These are phyloP conservation scores for Spermophilus dauricus DNA, from an alignment of 2,113 vertebrate species.

Conservation along the genomic window DNA sequence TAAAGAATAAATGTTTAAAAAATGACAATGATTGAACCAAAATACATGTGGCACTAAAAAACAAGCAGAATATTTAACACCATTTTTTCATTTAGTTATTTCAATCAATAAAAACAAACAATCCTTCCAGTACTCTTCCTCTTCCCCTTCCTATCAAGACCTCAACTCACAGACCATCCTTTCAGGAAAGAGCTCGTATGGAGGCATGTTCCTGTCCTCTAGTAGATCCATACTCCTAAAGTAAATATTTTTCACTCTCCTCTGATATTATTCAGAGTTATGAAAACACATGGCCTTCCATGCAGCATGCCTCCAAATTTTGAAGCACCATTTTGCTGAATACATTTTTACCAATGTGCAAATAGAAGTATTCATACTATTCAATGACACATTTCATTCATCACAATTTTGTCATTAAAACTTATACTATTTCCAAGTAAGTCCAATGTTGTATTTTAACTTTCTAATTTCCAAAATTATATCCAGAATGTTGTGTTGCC, in stretches of 20 bases:
- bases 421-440: not conserved
- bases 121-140: not conserved
- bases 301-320: not conserved
- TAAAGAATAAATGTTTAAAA: no score
- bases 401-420: constrained; percentile 17
- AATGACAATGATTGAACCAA: not conserved
- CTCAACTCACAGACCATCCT: not conserved
- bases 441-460: not conserved
- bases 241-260: not conserved
- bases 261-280: not conserved
- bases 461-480: constrained; percentile 9
- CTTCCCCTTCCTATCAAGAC: not conserved
- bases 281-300: not conserved
- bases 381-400: not conserved
- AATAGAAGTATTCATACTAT: not conserved
- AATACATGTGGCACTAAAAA: not conserved
- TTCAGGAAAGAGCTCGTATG: not conserved
- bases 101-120: not conserved
- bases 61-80: not conserved
- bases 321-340: not conserved
- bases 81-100: not conserved
- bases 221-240: not conserved
- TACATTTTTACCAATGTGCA: not conserved
- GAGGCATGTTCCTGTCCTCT: not conserved
- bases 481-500: not conserved